Base-by-base conservation (phyloP, 2,797 vertebrate species). In the Silurus aristotelis region DNA sequence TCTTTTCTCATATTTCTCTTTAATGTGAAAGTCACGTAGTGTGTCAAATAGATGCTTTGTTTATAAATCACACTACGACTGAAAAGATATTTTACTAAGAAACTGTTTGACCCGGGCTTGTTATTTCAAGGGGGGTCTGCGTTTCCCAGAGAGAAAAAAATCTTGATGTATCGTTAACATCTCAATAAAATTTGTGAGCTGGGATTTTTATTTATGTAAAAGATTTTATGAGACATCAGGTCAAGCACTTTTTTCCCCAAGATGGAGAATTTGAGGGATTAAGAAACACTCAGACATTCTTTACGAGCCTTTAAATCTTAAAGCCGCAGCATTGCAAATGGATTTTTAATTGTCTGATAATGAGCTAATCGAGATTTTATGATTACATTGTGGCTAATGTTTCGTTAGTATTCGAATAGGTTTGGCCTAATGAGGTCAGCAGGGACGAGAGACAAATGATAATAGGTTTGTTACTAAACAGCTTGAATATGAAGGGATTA, bases 301-400 rank as follows among this genome's bases (percentile, higher is more conserved):
- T 87, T 90, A 85, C 84, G 22, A 68, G 85, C 31, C 60, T 89
- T 70, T 89, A 83, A 86, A 83, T 83, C 68, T 19, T 68, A 82
- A 85, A 64, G 43, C 70, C 43, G 79, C 80, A 67, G 86, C 72
- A 64, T 7, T 55, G 63, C 48, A 73, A 88, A 88, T 83, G 60
- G 61, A 48, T 88, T 90, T 87, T 88, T 89, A 86, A 88, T 90
- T 89, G 86, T 48, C 61, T 38, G 86, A 86, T 90, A 84, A 90
- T 88, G 48, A 89, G 72, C 12, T 64, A 77, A 86, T 82, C 67
- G 78, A 76, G 76, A 43, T 61, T 46, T 80, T 61, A 58, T 80
- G 80, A 66, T 76, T 71, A 67, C 70, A 22, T 55, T n/a, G 52
- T 43, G 71, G 75, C 68, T 76, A 55, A 64, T 81, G 43, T 76